Conservation (phyloP, 2,797 vertebrate species). For the Hippoglossus hippoglossus region DNA sequence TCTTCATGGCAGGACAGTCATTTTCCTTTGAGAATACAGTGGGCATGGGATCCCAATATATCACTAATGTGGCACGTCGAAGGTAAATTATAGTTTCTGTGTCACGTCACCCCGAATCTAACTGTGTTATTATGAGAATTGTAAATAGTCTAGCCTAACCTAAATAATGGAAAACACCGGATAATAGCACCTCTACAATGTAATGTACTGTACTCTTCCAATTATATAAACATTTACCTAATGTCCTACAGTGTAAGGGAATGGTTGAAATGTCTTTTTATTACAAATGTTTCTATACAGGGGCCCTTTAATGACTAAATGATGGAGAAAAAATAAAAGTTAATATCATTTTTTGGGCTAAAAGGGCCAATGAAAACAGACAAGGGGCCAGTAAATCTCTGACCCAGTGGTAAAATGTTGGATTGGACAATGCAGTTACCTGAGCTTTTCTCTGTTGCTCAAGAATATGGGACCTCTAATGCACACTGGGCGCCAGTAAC, state of each 20-base stretch:
- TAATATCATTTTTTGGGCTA: not conserved
- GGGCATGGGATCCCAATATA: no score
- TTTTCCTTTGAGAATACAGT: no score
- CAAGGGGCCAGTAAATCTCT: not conserved
- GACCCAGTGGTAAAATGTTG: no score
- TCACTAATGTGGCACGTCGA: no score
- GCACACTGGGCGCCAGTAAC: not conserved
- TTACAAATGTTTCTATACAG: not conserved
- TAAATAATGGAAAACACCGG: no score
- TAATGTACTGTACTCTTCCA: not conserved
- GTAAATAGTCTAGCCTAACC: no score
- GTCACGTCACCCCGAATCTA: no score
- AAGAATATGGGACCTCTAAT: constrained; percentile 3
- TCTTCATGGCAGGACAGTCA: no score
- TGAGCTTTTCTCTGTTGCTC: constrained; percentile 15
- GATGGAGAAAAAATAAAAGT: not conserved
- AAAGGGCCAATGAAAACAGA: not conserved
- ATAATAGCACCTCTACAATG: not conserved
- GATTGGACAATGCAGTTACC: not conserved
- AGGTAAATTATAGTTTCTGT: no score
- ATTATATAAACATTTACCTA: not conserved
- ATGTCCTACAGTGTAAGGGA: not conserved
- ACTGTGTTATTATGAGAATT: no score
- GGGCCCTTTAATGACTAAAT: not conserved
- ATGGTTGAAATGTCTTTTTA: not conserved